Evolutionary conservation across 2,888 invertebrate species (phyloP), one percentile per base, ranked within the genome.

Genomic region (Seira ritae): DNA sequence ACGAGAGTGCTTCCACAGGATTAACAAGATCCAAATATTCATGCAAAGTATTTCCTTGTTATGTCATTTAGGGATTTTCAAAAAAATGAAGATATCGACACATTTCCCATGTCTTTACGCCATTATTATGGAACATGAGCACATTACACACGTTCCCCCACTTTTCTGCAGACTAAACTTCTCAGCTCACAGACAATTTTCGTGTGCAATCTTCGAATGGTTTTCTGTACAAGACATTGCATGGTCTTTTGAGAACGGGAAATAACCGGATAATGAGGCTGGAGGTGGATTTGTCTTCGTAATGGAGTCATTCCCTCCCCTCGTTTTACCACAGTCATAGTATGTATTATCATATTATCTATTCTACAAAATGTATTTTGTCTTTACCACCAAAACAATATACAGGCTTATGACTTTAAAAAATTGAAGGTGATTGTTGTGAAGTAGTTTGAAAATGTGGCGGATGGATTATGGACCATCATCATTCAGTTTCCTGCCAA

Each of bases 41-140:
- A 77, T 77, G 77, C 69, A 69, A 77, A 77, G 66, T 77, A 77
- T 69, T 60, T 68, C 68, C 77, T 68, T 69, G 69, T 69, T 77
- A 69, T 77, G 69, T 68, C 66, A 55, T 17, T 55, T 62, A 24
- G 69, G 75, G 75, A 69, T 77, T 77, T 68, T 55, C 20, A 31
- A 8, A 73, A 73, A 72, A 72, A 24, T 22, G 55, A 55, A 19
- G 23, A 77, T 50, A 77, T 77, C 69, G 77, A 62, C 77, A 77
- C 77, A 77, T 77, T 77, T 69, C 68, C 77, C 69, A 77, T 62
- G 77, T 77, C 77, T 60, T 69, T 69, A 20, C 68, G 50, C 76
- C 81, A 81, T 81, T 81, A 81, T 81, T 67, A 55, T 81, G 81
- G 81, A 71, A 81, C 81, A 81, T 81, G 81, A 72, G 76, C 76